These are phyloP conservation scores for Eospalax fontanierii DNA, from an alignment of 2,797 vertebrate species.

Conservation along the genomic window DNA sequence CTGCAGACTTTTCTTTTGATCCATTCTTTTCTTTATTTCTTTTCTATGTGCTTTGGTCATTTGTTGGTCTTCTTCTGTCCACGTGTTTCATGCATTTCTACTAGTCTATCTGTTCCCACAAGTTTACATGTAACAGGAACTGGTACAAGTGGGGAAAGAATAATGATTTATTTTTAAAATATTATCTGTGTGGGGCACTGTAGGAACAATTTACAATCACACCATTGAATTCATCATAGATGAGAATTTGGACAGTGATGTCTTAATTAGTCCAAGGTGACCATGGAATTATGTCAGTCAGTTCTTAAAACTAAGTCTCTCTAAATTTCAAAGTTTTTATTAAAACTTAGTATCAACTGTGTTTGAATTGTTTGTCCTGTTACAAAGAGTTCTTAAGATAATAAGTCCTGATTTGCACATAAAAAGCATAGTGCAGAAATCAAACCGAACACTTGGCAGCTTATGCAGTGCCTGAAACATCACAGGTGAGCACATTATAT, in stretches of 20 bases:
- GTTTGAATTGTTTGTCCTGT: conserved; percentile 4
- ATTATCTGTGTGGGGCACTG: not conserved
- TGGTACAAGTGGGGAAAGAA: not conserved
- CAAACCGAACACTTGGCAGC: not conserved
- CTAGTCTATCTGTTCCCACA: not conserved
- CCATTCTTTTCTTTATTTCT: not conserved
- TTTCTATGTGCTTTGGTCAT: not conserved
- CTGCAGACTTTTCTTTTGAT: not conserved
- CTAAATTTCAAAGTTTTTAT: not conserved
- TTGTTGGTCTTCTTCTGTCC: not conserved
- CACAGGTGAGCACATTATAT: not conserved
- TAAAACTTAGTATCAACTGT: conserved; percentile 30
- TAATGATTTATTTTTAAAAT: not conserved
- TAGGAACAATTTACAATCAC: conserved; percentile 1
- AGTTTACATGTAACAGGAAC: not conserved
- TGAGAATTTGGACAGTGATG: not conserved
- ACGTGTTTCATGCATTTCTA: not conserved
- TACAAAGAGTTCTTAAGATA: not conserved
- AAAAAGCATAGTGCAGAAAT: not conserved
- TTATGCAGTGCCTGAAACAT: not conserved
- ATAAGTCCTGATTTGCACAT: not conserved
- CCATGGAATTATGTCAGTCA: not conserved
- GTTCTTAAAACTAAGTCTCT: conserved; percentile 17
- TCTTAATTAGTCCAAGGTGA: not conserved
- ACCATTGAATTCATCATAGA: conserved; percentile 11